Evolutionary conservation across 2,113 vertebrate genomes (phyloP), one percentile per base, ranked within the genome.

Genomic region (Tachysurus fulvidraco): DNA sequence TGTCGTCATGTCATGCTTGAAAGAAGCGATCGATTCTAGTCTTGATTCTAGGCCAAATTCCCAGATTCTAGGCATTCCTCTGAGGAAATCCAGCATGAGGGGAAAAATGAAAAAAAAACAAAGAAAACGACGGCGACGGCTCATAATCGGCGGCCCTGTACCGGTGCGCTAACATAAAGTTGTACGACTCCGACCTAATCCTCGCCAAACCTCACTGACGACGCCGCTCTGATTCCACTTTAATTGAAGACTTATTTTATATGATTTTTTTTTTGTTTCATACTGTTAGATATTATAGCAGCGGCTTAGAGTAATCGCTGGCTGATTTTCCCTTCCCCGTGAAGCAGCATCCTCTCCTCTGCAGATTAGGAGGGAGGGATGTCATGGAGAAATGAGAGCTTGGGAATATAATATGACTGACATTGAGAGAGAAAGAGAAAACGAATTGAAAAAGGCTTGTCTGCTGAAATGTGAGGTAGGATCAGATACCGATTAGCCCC

Each of bases 161-260:
- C 5, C 19, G 30, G 4, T 79, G 17, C 36, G 77, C 8, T 36
- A 79, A 76, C 2, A 14, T 55, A 78, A 44, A 44, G 57, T 44
- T 1, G 11, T 71, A 50, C 54, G 78, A 80, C 88, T 87, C 88
- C 69, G 69, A 74, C 60, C 85, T 92, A 90, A 93, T 93, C 88
- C 89, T 76, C 44, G 30, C 17, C 83, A 87, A 90, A 88, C 69
- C 83, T 92, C 83, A 88, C 86, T 88, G 87, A 88, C 84, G 87
- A 67, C 83, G 62, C 86, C 25, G 80, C 65, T 55, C 57, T 90
- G 89, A 92, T 92, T 91, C 89, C 86, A 88, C 88, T 90, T 91
- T 93, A 92, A 93, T 92, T 89, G 84, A 92, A 91, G 87, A 83
- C 69, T 86, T 78, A 86, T 89, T 89, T 92, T 87, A 89, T 91